Base-by-base conservation (phyloP, 1,140 invertebrate genomes). In the Scaptomyza graminum region DNA sequence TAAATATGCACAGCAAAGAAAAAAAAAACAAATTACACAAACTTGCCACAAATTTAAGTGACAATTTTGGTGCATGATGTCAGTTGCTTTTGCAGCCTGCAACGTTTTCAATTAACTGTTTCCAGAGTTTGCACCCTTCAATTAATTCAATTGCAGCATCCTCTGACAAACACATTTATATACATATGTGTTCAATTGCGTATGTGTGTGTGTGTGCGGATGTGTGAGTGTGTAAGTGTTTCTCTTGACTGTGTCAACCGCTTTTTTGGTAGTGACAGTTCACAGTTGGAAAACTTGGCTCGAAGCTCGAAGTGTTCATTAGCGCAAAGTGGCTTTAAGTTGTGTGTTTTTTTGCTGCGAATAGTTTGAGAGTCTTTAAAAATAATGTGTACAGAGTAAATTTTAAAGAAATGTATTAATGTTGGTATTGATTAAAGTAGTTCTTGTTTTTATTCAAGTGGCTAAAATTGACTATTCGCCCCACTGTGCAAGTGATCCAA, bases 71-170 rank as follows among this genome's bases (percentile, higher is more conserved):
- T 12, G 18, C 18, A 22, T 7, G 28, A 31, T 7, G 28, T 9
- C 51, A n/a, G 39, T 13, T 8, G 31, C 9, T 9, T 13, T 22
- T 22, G 5, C 31, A 39, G n/a, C 13, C n/a, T n/a, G 54, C 47
- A 67, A 49, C 44, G 39, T 13, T 68, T 73, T 68, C 65, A 73
- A 73, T 73, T 73, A 73, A 49, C 39, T 47, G 56, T 16, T 31
- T 43, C 12, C 15, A 47, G 18, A 12, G 54, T 52, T 44, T 28
- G 6, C 49, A 22, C 22, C 8, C 34, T 54, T 60, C 44, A 68
- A 13, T 68, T 56, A 50, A 43, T 56, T 56, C 70, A 68, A 62
- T 67, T 56, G 57, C 55, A 39, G 41, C 37, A 41, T 43, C 16
- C 11, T 7, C 43, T 28, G 7, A 1, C 28, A 28, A 4, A 25